Base-by-base conservation (phyloP, 2,113 vertebrate genomes). In the Thryonomys swinderianus region DNA sequence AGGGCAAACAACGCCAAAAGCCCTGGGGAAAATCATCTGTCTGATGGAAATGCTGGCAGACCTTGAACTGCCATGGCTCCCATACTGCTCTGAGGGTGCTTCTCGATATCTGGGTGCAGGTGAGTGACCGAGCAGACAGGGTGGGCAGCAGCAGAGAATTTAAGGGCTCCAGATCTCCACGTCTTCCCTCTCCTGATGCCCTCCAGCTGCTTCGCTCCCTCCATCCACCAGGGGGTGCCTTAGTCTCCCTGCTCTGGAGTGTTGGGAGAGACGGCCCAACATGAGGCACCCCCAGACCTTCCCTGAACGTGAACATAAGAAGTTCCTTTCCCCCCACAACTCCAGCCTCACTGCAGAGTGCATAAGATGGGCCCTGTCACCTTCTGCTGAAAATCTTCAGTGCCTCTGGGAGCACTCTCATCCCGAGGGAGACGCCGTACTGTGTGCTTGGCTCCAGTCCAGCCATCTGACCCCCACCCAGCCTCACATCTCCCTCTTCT, bases 11-110 rank as follows among this genome's bases (percentile, higher is more conserved):
- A 18, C 61, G 61, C 86, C 96, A 93, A 81, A 97, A 82, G 82
- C 55, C 87, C 87, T 10, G 89, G 40, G 18, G 94, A 96, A 97
- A 98, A 98, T 37, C 66, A 95, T 90, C 87, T 97, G 89, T 96
- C 95, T 93, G 94, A 13, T 6, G 37, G 96, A 97, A 97, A 97
- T 85, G 80, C 18, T 62, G 91, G 81, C 73, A 88, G 88, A 86
- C 37, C 81, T 97, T 97, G 95, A 96, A 97, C 97, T 97, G 94
- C 8, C 84, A 30, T 62, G 90, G 67, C 83, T 90, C 40, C 48
- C 21, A 27, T 2, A 67, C 42, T 34, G 51, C 12, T 80, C 23
- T 5, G 51, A 69, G 9, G 48, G 78, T 55, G 40, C 17, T 23
- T 13, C 95, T 98, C 96, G 32, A 10, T 81, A 20, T 90, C 32